Evolutionary conservation across 2,113 vertebrate species (phyloP), one percentile per base, ranked within the genome.

Genomic region (Collichthys lucidus): DNA sequence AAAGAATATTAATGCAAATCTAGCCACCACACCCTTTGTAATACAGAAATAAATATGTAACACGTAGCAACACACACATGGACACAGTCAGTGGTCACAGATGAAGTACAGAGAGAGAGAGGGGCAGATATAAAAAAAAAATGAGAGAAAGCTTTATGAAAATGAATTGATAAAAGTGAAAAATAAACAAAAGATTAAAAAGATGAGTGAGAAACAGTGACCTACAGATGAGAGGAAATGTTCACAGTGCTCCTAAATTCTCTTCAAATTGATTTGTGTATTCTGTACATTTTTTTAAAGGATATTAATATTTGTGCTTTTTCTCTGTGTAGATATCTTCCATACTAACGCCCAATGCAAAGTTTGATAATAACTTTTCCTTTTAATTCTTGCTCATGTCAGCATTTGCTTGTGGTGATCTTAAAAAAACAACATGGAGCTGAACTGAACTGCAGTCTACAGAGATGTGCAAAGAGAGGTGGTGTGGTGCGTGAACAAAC

Each of bases 1-100:
- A 68, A 75, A 65, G 82, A 86, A 86, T 75, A 73, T 40, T 19
- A 63, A 87, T 84, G 53, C 40, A 31, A 52, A 50, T 75, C 74
- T 59, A 52, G 17, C 56, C 49, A 79, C 83, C 71, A 40, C 80
- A 73, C 72, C 74, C 85, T 74, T 24, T 57, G 29, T 50, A 46
- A 19, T 4, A 67, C 40, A 42, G 60, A 62, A 67, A 67, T 44
- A 74, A 66, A 81, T 57, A 68, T 55, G 16, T 14, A 26, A 55
- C 29, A 52, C 26, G 26, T n/a, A 46, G 19, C 2, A 16, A 49
- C 12, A 16, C 29, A 24, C 5, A 11, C 26, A 52, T 40, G 17
- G 1, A 31, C 17, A 11, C 65, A 50, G 22, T 2, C 65, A 50
- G 22, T 3, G 22, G 44, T 71, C 66, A 65, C 20, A 19, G 83